phyloP scores from a whole-genome alignment of 2,797 vertebrate genomes.

The Gymnoscopelus microlampas region DNA sequence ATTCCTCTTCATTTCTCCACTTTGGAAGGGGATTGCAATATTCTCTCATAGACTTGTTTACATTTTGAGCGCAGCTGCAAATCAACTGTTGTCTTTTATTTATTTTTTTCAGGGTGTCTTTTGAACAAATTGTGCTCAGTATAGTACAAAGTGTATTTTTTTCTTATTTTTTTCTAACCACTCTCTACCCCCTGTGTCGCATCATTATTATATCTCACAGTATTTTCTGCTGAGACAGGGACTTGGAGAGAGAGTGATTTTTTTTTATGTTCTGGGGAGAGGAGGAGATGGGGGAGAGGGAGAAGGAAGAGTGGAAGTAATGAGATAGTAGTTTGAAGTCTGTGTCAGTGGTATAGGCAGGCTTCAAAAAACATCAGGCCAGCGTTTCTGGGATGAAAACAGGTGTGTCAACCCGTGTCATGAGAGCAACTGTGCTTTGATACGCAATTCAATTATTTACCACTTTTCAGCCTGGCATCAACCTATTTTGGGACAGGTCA shows the following conservation, averaged over 20 bases:
- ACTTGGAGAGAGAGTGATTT: constrained; percentile 53
- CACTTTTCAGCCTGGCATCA: not conserved
- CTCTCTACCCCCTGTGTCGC: constrained; percentile 55
- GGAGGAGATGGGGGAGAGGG: constrained; percentile 35
- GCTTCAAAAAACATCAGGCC: constrained; percentile 78
- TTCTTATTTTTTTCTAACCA: not conserved
- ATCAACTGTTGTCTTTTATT: not conserved
- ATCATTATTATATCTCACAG: constrained; percentile 69
- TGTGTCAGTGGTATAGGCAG: constrained; percentile 74
- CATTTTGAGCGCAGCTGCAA: constrained; percentile 29
- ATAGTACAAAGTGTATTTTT: constrained; percentile 40
- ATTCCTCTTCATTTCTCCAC: constrained; percentile 31
- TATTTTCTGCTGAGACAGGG: constrained; percentile 78
- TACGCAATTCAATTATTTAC: constrained; percentile 77
- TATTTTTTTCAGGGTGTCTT: constrained; percentile 44
- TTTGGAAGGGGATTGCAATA: constrained; percentile 35
- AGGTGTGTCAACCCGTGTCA: constrained; percentile 81
- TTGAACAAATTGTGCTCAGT: constrained; percentile 42
- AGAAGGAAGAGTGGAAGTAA: constrained; percentile 34
- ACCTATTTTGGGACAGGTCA: too few relatives aligned
- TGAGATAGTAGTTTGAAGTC: constrained; percentile 75
- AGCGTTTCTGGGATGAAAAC: constrained; percentile 80
- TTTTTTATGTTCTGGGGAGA: constrained; percentile 68
- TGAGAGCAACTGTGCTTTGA: constrained; percentile 79
- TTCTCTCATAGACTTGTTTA: constrained; percentile 42